Evolutionary conservation across 2,888 invertebrate species (phyloP).

Genomic region (Drosophila macrospina): DNA sequence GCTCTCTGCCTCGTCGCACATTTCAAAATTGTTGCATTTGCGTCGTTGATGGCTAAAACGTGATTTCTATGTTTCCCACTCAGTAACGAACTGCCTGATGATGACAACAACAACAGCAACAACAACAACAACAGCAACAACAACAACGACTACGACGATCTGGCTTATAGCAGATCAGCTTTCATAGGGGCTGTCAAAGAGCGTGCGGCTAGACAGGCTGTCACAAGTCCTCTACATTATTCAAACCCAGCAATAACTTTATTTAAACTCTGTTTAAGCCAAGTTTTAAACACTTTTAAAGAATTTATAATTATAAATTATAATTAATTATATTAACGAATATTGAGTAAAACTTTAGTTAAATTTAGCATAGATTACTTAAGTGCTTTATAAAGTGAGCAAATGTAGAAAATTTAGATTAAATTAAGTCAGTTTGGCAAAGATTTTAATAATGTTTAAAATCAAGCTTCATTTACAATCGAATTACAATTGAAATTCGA

Average conservation of each 20-base stretch:
- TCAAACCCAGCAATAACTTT: background rate
- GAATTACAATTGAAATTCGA: too few species aligned
- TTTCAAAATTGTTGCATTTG: conserved; percentile 80
- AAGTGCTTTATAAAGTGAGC: too few species aligned
- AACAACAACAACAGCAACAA: conserved; percentile 21
- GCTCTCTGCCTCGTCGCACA: conserved; percentile 29
- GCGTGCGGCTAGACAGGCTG: conserved; percentile 33
- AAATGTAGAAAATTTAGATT: too few species aligned
- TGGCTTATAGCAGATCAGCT: conserved; percentile 73
- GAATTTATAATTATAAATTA: too few species aligned
- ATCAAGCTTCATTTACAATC: too few species aligned
- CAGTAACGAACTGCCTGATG: conserved; percentile 35
- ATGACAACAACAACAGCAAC: conserved; percentile 9
- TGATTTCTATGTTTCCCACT: conserved; percentile 81
- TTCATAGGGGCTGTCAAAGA: conserved; percentile 50
- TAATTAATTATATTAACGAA: too few species aligned
- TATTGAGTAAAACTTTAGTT: too few species aligned
- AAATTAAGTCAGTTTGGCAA: background rate
- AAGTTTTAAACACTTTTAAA: too few species aligned
- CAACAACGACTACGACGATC: conserved; percentile 42
- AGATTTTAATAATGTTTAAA: too few species aligned
- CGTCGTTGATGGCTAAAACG: conserved; percentile 81
- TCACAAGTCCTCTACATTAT: background rate
- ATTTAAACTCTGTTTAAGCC: too few species aligned
- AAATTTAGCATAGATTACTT: too few species aligned